Base-by-base conservation (phyloP, 2,888 invertebrate genomes). In the Drosophila picticornis region DNA sequence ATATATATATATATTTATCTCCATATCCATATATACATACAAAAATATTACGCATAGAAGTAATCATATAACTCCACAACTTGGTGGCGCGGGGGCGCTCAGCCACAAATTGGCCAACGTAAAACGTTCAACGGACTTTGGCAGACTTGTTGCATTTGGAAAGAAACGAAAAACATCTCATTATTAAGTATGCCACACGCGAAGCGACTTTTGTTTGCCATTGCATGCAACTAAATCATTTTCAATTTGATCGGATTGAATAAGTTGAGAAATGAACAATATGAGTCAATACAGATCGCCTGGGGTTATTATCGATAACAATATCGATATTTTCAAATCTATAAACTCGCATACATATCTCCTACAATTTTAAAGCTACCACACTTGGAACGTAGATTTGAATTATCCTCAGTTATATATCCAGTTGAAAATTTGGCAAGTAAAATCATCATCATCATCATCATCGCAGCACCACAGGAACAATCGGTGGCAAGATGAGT, bases 151-250 rank as follows among this genome's bases (percentile, higher is more conserved):
- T 25, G 52, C 16, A 31, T 38, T 34, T 40, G 22, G 36, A 58
- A 67, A 72, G 36, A n/a, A 7, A 19, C 1, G 3, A 7, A 25
- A 5, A 36, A 56, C 46, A 40, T 51, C 32, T 48, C 52, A 59
- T 65, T 73, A 50, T 64, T 60, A 67, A 67, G 56, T 48, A 64
- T 75, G 77, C 72, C 46, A 55, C 67, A 75, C 63, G 80, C 76
- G 50, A 75, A 31, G 56, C 46, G 29, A 22, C 38, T 62, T 48
- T 66, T 71, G 70, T 78, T 78, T 65, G 43, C 43, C 11, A 2
- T 11, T 43, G 13, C 22, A 65, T 65, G 75, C 76, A 76, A 67
- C 46, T 55, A 56, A 29, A 77, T 34, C 60, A 59, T 59, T 66
- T 61, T 22, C 32, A 46, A 43, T 48, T 46, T 34, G 19, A 52